Percentiles rank a stretch among this genome's conserved stretches.
These are phyloP conservation scores for Tragelaphus imberbis DNA, from an alignment of 2,113 vertebrate species.

Conservation along the genomic window DNA sequence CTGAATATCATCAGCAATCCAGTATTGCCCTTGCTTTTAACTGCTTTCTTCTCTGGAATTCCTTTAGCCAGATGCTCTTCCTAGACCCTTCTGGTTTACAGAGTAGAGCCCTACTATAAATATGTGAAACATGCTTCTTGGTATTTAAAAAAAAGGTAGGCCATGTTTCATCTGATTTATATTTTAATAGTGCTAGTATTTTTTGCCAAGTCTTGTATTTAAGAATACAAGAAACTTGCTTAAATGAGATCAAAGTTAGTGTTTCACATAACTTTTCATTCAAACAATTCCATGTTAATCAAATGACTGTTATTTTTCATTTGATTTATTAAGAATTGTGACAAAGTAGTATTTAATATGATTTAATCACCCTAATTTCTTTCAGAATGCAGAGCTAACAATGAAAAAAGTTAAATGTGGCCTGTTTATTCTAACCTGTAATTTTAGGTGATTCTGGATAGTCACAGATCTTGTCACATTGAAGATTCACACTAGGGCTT, in stretches of 20 bases:
- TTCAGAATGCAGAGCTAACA: not conserved
- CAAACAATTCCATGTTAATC: not conserved
- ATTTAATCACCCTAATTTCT: not conserved
- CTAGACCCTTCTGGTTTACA: not conserved
- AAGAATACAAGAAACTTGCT: constrained; percentile 1
- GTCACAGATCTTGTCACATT: not conserved
- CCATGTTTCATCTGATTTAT: not conserved
- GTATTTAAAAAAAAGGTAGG: not conserved
- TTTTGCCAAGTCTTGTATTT: constrained; percentile 35
- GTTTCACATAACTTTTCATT: not conserved
- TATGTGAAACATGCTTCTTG: not conserved
- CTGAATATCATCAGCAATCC: not conserved
- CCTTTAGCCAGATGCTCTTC: not conserved
- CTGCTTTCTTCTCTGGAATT: not conserved
- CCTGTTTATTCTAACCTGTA: not conserved
- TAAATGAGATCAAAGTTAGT: constrained; percentile 24
- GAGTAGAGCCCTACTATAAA: not conserved
- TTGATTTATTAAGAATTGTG: constrained; percentile 7
- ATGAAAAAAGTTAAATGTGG: not conserved
- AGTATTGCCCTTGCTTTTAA: not conserved
- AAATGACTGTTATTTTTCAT: constrained; percentile 10
- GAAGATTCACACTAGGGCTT: not conserved
- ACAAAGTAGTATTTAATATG: not conserved
- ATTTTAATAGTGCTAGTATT: not conserved
- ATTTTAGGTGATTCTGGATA: constrained; percentile 20